A percentile compares a stretch with the other conserved stretches of the same genome.
These are phyloP conservation scores for Alethe diademata DNA, from an alignment of 2,113 vertebrate genomes.

Conservation along the genomic window DNA sequence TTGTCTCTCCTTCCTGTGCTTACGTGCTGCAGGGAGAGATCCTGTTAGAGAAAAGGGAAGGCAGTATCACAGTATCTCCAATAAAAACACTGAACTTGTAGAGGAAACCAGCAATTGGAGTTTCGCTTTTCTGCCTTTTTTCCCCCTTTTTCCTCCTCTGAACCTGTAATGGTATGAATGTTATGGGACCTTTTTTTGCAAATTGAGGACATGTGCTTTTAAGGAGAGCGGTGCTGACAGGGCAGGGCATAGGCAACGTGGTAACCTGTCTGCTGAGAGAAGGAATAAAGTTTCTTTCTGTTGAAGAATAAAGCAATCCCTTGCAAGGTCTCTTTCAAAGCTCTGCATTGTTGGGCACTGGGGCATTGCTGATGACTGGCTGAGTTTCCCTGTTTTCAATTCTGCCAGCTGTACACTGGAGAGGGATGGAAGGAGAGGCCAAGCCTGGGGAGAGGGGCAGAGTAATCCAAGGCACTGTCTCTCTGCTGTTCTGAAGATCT, in stretches of 20 bases:
- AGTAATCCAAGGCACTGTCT: too few relatives aligned
- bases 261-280: accelerated
- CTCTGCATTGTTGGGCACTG: too few relatives aligned
- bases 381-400: too few relatives aligned
- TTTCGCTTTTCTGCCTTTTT: background rate
- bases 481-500: too few relatives aligned
- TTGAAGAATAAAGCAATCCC: too few relatives aligned
- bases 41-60: background rate
- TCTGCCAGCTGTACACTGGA: too few relatives aligned
- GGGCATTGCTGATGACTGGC: too few relatives aligned
- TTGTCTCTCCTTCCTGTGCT: background rate
- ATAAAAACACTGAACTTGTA: background rate
- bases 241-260: too few relatives aligned
- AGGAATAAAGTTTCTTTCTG: too few relatives aligned
- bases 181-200: background rate
- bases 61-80: accelerated
- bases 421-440: too few relatives aligned
- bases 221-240: background rate
- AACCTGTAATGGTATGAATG: background rate
- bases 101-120: background rate
- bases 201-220: accelerated
- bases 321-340: too few relatives aligned
- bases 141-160: background rate
- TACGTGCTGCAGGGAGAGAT: background rate
- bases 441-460: too few relatives aligned